Base-by-base conservation (phyloP, 2,888 invertebrate species). In the Beris chalybata region DNA sequence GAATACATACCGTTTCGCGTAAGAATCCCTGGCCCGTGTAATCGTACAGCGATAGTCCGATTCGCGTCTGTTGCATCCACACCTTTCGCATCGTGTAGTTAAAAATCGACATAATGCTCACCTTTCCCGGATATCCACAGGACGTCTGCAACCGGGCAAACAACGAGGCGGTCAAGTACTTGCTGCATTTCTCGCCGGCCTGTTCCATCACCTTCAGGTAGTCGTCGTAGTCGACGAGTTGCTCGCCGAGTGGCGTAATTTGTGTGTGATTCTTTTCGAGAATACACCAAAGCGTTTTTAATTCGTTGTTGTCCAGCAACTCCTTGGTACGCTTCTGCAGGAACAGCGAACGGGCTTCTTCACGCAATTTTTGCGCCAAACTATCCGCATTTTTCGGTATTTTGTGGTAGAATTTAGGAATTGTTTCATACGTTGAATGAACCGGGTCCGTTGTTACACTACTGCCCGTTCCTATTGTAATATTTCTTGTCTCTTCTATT, bases 31-130 rank as follows among this genome's bases (percentile, higher is more conserved):
- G 93, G 0, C 97, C 97, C 1, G 92, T 89, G 56, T 91, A 90
- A 79, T 98, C 97, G 78, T 97, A 97, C 43, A 97, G 83, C 0
- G 95, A 94, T 30, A 97, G 83, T 0, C 96, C 95, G 65, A 97
- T 94, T 75, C 97, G 85, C 0, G 96, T 96, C 82, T 97, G 96
- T 75, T 94, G 92, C 55, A 95, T 82, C 96, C 97, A 97, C 6
- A 95, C 93, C 76, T 96, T 91, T 12, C 94, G 85, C 95, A 96
- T 94, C 0, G 95, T 91, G 76, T 97, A 97, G 81, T 96, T 97
- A 79, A 96, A 97, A 68, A 97, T 85, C 0, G 93, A 90, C 78
- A 91, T 90, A 15, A 95, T 93, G 22, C 93, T 90, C 38, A 97
- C 90, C 66, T 92, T 85, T 0, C 95, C 95, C 1, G 82, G 75